Evolutionary conservation across 2,797 vertebrate species (phyloP).

Genomic region (Rhinella marina): DNA sequence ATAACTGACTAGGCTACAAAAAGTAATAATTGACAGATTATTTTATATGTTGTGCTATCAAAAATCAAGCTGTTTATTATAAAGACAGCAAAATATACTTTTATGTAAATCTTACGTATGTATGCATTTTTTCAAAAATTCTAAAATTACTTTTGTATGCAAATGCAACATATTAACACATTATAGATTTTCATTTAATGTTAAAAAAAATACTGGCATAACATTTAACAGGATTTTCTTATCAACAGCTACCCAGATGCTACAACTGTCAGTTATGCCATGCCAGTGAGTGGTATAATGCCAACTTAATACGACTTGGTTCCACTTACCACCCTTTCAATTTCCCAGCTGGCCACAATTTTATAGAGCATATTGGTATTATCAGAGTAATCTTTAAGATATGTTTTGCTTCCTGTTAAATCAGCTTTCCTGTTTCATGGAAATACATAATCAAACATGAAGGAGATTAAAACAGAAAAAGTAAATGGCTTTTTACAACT

Average conservation of each 20-base stretch:
- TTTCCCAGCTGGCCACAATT: conserved; percentile 74
- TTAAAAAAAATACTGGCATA: conserved; percentile 64
- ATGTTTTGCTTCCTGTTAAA: conserved; percentile 66
- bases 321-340: conserved; percentile 78
- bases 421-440: conserved; percentile 68
- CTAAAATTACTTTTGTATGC: conserved; percentile 55
- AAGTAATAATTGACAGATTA: neutral
- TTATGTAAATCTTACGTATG: conserved; percentile 13
- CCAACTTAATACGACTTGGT: conserved; percentile 76
- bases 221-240: conserved; percentile 77
- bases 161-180: conserved; percentile 66
- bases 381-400: conserved; percentile 75
- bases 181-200: conserved; percentile 68
- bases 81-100: neutral
- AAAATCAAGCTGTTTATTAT: conserved; percentile 3
- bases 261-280: conserved; percentile 72
- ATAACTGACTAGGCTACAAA: neutral
- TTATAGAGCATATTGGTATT: conserved; percentile 79
- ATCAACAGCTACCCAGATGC: conserved; percentile 75
- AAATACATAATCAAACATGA: conserved; percentile 67
- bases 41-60: conserved; percentile 20
- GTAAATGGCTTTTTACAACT: conserved; percentile 38
- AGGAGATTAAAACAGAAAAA: conserved; percentile 65
- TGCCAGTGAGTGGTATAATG: conserved; percentile 70
- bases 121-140: conserved; percentile 38